Evolutionary conservation across 2,797 vertebrate genomes (phyloP), one percentile per base, ranked within the genome.

Genomic region (Typhlichthys eigenmanni): DNA sequence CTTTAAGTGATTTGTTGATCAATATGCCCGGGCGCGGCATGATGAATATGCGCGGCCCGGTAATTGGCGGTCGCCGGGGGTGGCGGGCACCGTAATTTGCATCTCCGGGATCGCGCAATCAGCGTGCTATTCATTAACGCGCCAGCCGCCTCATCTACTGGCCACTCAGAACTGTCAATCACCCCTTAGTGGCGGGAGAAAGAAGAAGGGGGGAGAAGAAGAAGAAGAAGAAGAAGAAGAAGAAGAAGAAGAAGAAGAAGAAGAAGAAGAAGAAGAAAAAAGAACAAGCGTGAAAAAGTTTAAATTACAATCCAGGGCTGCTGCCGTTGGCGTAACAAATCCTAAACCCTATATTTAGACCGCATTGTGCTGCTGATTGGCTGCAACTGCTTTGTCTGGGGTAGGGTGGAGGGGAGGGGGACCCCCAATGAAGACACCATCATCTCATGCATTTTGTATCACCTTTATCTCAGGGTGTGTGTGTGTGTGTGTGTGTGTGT

Each of bases 101-200:
- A 93, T 96, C 96, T 98, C 88, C 94, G 95, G 88, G 96, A 98
- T 99, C 96, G 96, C 97, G 96, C 96, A 98, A 98, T 98, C 96
- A 98, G 96, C 87, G 93, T 93, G 94, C 97, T 98, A 98, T 98
- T 98, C 97, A 98, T 99, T 98, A 98, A 93, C 87, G 93, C 94
- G 91, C 95, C 95, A 96, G 96, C 95, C 95, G 94, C 96, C 95
- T 96, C 94, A 95, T 96, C 95, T 94, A 94, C 94, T 80, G 94
- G 91, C 94, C 95, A 96, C 96, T 98, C 94, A 92, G 94, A 92
- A 89, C 92, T 98, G 96, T 95, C 96, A 99, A 98, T 98, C 97
- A 96, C 90, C 85, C 90, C 90, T 88, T 78, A 34, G 88, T 93
- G 94, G 95, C 85, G 48, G 14, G 38, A 45, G 55, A 12, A 16